phyloP scores from a whole-genome alignment of 2,797 vertebrate species.

The Graptemys geographica region DNA sequence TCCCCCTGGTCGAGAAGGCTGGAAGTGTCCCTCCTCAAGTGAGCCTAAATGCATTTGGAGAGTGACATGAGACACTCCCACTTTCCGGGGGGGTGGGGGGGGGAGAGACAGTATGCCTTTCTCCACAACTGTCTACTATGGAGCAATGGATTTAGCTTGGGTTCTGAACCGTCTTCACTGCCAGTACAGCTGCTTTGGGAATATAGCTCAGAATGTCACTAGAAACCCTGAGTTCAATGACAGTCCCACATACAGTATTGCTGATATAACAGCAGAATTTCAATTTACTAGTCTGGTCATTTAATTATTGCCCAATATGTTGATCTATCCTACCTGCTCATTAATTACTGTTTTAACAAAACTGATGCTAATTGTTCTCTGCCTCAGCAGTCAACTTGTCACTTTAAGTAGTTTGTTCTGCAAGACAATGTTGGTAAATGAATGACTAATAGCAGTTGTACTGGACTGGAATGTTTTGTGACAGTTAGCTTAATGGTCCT shows the following conservation, averaged over 20 bases:
- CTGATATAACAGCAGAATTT: neutral
- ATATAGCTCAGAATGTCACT: neutral
- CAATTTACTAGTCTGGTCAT: neutral
- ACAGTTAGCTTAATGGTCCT: neutral
- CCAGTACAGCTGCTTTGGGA: neutral
- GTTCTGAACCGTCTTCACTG: neutral
- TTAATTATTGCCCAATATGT: neutral
- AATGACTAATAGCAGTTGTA: neutral
- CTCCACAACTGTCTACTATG: neutral
- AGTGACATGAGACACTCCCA: neutral
- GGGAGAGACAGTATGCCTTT: neutral
- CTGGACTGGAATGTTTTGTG: neutral
- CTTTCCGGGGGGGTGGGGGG: fast-evolving
- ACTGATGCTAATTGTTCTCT: neutral
- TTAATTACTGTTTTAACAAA: neutral
- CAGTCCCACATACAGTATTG: neutral
- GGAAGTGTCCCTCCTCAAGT: neutral
- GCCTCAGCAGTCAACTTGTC: neutral
- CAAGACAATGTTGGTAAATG: neutral
- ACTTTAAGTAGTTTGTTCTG: neutral
- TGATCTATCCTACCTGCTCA: neutral
- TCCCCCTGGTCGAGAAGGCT: neutral
- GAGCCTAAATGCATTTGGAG: neutral
- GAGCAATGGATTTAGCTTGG: neutral
- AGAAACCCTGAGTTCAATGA: neutral